Evolutionary conservation across 2,797 vertebrate species (phyloP), one percentile per base, ranked within the genome.

Genomic region (Muraenolepis orangiensis): DNA sequence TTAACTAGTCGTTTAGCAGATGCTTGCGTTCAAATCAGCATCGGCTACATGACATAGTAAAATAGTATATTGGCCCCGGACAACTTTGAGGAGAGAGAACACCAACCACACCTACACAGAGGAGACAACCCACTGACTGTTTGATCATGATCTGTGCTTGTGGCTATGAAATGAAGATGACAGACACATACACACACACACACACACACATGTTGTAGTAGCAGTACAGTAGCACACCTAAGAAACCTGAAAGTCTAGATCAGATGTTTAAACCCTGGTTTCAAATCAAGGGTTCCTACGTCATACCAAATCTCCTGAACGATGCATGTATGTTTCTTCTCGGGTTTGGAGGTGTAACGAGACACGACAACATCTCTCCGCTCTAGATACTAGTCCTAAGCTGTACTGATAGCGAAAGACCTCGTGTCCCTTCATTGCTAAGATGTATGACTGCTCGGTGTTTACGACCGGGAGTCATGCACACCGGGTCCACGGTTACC

Each of bases 201-300:
- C 12, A 13, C 40, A 42, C 14, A 42, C 36, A 42, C 13, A 42
- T 72, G 61, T 61, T 75, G 30, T 0, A 1, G n/a, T n/a, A n/a
- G n/a, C n/a, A n/a, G n/a, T n/a, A 14, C 70, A 30, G 18, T 61
- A 30, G 6, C 66, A 61, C 51, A 61, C 51, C 26, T 61, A 11
- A 20, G 51, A n/a, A 8, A 57, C 51, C 23, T 75, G 71, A 67
- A 72, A 72, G 72, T 28, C 70, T 71, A 79, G 74, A 79, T 73
- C 66, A 72, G 57, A 40, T 76, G 38, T 77, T 81, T 70, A 78
- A 75, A 69, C 75, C 31, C 40, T 80, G 42, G 32, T 77, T 40
- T 70, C 77, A 57, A 71, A 8, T 76, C 51, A 82, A 72, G 46
- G 46, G n/a, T 71, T 74, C 64, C 46, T 38, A 36, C 67, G 31